These are phyloP conservation scores for Caenorhabditis angaria DNA, from an alignment of 2,888 invertebrate species.

Conservation along the genomic window DNA sequence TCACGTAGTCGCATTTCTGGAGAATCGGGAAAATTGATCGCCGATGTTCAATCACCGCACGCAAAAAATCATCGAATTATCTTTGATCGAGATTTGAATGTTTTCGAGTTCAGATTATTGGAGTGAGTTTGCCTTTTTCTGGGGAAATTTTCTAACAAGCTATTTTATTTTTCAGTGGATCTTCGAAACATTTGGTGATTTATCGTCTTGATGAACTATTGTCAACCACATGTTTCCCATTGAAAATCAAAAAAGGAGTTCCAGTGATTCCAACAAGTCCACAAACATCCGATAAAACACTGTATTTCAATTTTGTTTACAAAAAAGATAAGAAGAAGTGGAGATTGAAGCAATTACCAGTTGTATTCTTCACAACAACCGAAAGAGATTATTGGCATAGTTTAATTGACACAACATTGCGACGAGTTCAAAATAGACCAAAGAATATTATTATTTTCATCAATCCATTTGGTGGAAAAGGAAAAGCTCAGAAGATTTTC, in stretches of 20 bases:
- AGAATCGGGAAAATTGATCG: conserved; percentile 45
- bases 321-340: conserved; percentile 66
- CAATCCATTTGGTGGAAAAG: conserved; percentile 86
- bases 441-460: conserved; percentile 82
- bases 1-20: conserved; percentile 44
- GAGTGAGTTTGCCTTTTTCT: conserved; percentile 43
- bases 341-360: conserved; percentile 61
- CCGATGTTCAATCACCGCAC: conserved; percentile 53
- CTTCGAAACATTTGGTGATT: conserved; percentile 49
- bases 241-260: conserved; percentile 53
- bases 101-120: conserved; percentile 57
- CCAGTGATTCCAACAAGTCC: conserved; percentile 44
- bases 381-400: conserved; percentile 59
- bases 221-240: conserved; percentile 39
- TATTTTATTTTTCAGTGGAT: conserved; percentile 41
- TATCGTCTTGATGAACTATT: conserved; percentile 60
- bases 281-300: conserved; percentile 40
- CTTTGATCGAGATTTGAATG: conserved; percentile 56
- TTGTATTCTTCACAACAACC: conserved; percentile 46
- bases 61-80: conserved; percentile 59
- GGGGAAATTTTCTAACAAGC: too few species aligned
- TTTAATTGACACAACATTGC: conserved; percentile 47
- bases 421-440: conserved; percentile 76
- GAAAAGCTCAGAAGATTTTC: conserved; percentile 81
- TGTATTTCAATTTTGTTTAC: conserved; percentile 69